phyloP scores from a whole-genome alignment of 2,888 invertebrate species.

The Lapara coniferarum region DNA sequence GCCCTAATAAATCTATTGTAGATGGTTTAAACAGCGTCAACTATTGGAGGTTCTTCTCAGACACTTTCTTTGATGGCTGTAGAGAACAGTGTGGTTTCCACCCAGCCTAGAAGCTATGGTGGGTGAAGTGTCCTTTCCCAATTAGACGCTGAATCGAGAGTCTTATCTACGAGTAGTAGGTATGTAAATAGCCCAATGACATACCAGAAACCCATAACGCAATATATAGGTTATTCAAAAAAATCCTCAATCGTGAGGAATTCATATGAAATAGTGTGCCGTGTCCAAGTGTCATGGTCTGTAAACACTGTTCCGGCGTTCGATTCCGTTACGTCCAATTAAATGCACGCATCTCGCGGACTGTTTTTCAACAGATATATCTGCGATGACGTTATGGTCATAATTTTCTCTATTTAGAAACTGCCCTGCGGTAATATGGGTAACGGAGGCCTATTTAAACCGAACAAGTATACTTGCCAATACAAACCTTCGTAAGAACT shows the following conservation, averaged over 20 bases:
- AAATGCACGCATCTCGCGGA: slow-evolving; percentile 47
- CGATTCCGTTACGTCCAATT: slow-evolving; percentile 58
- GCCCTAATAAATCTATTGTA: too few species aligned
- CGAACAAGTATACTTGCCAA: neutral
- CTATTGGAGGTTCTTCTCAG: too few species aligned
- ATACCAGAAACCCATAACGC: neutral
- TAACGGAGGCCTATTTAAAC: neutral
- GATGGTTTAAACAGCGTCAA: too few species aligned
- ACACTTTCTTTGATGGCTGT: too few species aligned
- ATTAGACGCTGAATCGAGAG: too few species aligned
- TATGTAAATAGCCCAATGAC: neutral
- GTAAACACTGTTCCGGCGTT: slow-evolving; percentile 56
- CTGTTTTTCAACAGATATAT: slow-evolving; percentile 28
- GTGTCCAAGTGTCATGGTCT: slow-evolving; percentile 51
- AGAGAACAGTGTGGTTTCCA: too few species aligned
- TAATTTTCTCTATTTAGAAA: slow-evolving; percentile 25
- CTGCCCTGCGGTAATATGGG: neutral
- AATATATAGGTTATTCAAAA: slow-evolving; percentile 7
- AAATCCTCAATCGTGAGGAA: slow-evolving; percentile 31
- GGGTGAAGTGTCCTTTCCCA: too few species aligned
- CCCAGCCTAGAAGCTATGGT: too few species aligned
- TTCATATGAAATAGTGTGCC: slow-evolving; percentile 27
- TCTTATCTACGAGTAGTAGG: too few species aligned
- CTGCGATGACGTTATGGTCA: slow-evolving; percentile 16
- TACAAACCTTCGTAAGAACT: too few species aligned